Percentiles rank a stretch among this genome's conserved stretches.
Conservation (phyloP, 2,888 invertebrate species). For the Parthenolecanium corni region DNA sequence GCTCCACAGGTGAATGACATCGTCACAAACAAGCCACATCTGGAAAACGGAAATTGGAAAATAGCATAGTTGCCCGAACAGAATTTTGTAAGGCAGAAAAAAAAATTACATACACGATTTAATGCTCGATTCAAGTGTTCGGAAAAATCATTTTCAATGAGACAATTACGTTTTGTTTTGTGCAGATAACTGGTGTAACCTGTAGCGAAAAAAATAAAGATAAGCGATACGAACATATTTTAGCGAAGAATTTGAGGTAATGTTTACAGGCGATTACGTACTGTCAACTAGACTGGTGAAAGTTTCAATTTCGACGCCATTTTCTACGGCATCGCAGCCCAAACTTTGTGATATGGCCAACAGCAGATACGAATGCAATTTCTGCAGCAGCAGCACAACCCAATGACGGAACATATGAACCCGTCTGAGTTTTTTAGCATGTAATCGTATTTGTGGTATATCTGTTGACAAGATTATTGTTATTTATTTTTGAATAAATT, state of each 20-base stretch:
- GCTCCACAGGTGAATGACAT: slow-evolving; percentile 1
- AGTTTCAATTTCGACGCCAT: slow-evolving; percentile 1
- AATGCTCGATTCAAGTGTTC: not conserved
- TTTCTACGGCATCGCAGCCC: slow-evolving; percentile 2
- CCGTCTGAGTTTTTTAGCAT: not conserved
- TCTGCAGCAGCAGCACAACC: slow-evolving; percentile 2
- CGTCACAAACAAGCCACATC: slow-evolving; percentile 17
- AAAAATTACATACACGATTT: not conserved
- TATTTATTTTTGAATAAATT: too few relatives aligned
- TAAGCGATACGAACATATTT: too few relatives aligned
- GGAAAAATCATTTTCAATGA: not conserved
- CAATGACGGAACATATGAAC: slow-evolving; percentile 5
- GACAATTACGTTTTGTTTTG: not conserved
- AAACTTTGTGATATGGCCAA: slow-evolving; percentile 12
- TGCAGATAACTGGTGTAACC: slow-evolving; percentile 12
- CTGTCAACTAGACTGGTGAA: not conserved
- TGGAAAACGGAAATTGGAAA: not conserved
- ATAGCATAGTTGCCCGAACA: not conserved
- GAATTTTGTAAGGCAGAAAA: too few relatives aligned
- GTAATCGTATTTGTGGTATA: not conserved
- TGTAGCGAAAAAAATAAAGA: not conserved
- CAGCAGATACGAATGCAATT: not conserved
- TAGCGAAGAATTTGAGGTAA: too few relatives aligned
- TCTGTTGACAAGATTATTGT: not conserved
- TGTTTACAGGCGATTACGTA: too few relatives aligned